Evolutionary conservation across 2,797 vertebrate species (phyloP), one percentile per base, ranked within the genome.

Genomic region (Chelonia mydas): DNA sequence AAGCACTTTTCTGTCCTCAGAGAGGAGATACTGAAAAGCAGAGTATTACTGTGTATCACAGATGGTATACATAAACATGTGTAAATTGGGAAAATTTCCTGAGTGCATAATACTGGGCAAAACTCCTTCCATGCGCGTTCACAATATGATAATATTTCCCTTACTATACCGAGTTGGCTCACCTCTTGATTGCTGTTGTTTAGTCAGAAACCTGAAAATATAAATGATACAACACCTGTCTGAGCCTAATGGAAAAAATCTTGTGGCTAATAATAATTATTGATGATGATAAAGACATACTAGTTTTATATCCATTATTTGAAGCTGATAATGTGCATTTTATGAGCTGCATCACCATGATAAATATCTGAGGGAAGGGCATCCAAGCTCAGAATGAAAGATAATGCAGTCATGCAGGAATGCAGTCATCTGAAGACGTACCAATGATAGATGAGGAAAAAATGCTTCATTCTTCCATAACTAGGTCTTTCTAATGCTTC

Each of bases 401-500:
- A 37, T 95, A 86, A 95, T 92, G 92, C 78, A 77, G 90, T 74
- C 41, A 17, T 45, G 50, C 79, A 92, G 93, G 96, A 97, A 97
- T 96, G 95, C 92, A 96, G 92, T 78, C 94, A 96, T 97, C 93
- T 88, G 65, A 95, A 97, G 95, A 97, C 41, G 76, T 76, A 93
- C 95, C 93, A 95, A 55, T 95, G 92, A 97, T 90, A 96, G 93
- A 97, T 93, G 92, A 90, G 96, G 93, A 92, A 97, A 97, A 96
- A 97, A 95, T 89, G 95, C 84, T 95, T 96, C 90, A 90, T 95
- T 97, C 91, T 96, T 97, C 94, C 96, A 41, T 76, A 92, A 68
- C 82, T 54, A 27, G 83, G 41, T 50, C 94, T 94, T 81, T 91
- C 83, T 80, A 89, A 37, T 92, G 92, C 87, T 53, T 96, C 80